phyloP scores from a whole-genome alignment of 2,797 vertebrate species.

The Epinephelus awoara region DNA sequence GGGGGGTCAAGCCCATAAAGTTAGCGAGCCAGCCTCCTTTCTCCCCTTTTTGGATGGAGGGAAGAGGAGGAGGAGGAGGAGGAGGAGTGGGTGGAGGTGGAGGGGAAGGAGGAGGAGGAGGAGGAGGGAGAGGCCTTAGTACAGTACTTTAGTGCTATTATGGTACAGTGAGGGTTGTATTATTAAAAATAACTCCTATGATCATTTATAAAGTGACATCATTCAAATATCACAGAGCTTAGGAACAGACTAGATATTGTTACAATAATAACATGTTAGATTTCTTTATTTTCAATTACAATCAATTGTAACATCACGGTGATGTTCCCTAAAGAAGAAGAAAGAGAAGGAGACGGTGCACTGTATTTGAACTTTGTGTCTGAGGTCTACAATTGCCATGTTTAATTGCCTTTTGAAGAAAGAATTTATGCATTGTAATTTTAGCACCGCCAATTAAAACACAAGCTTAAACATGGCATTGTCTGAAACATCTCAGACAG shows the following conservation, averaged over 20 bases:
- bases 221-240: not conserved
- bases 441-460: slow-evolving; percentile 23
- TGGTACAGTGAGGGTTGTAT: not conserved
- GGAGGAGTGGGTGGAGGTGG: slow-evolving; percentile 8
- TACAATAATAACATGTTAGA: not conserved
- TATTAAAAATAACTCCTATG: not conserved
- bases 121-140: not conserved
- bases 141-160: slow-evolving; percentile 25
- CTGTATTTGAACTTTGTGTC: slow-evolving; percentile 17
- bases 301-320: not conserved
- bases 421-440: slow-evolving; percentile 20
- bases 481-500: slow-evolving; percentile 30
- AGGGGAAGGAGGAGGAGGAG: not conserved
- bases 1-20: slow-evolving; percentile 75
- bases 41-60: slow-evolving; percentile 61
- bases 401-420: slow-evolving; percentile 29
- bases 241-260: not conserved
- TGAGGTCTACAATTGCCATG: slow-evolving; percentile 33
- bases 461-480: slow-evolving; percentile 17
- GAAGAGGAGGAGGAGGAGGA: slow-evolving; percentile 37
- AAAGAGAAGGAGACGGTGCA: not conserved
- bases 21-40: slow-evolving; percentile 76
- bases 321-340: not conserved
- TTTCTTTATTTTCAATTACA: not conserved
- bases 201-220: not conserved